phyloP scores from a whole-genome alignment of 2,113 vertebrate genomes.

The Fukomys damarensis region DNA sequence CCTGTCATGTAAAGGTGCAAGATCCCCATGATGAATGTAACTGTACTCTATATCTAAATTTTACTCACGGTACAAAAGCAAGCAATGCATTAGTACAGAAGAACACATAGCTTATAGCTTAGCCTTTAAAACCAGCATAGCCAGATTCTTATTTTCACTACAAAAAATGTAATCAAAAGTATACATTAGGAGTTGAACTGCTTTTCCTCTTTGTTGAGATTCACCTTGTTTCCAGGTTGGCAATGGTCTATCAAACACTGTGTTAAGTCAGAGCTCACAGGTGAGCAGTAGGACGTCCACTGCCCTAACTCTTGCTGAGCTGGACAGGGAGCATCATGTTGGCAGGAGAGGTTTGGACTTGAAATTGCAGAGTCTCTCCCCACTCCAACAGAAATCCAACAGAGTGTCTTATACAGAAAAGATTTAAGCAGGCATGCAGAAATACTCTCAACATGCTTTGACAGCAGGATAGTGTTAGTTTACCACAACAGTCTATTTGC shows the following conservation, averaged over 20 bases:
- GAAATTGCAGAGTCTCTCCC: neutral
- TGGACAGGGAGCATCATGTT: neutral
- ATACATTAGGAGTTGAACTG: neutral
- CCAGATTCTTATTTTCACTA: constrained; percentile 26
- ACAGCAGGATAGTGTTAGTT: neutral
- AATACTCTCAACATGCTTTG: neutral
- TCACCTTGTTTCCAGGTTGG: neutral
- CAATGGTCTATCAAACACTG: neutral
- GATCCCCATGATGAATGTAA: too few relatives aligned
- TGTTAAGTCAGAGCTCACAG: neutral
- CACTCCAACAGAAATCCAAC: neutral
- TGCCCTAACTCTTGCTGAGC: neutral
- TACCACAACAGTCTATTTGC: neutral
- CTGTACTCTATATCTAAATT: too few relatives aligned
- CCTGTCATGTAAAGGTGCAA: too few relatives aligned
- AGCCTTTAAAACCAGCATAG: neutral
- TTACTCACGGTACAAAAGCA: constrained; percentile 35
- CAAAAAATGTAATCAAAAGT: constrained; percentile 37
- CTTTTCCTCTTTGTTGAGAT: neutral
- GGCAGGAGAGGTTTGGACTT: neutral
- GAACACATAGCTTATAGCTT: neutral
- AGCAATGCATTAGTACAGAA: neutral
- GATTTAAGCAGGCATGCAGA: neutral
- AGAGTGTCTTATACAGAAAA: neutral
- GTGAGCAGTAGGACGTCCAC: neutral